Percentiles rank a stretch among this genome's conserved stretches.
These are phyloP conservation scores for Spodoptera litura DNA, from an alignment of 1,140 invertebrate species.

Conservation along the genomic window DNA sequence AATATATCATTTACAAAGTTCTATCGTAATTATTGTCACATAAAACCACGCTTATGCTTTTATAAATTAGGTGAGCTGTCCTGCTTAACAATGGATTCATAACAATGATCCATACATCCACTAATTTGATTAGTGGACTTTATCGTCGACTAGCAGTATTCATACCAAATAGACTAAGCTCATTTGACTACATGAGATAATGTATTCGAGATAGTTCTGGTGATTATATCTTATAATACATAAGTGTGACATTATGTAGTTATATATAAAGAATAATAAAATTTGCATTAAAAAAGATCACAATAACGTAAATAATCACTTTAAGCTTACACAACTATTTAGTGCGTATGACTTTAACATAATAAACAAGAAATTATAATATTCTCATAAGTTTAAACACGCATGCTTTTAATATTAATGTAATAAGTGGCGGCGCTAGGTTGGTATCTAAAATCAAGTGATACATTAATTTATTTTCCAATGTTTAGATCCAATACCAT, in stretches of 20 bases:
- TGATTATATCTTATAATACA: too few relatives aligned
- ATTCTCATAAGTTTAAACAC: conserved; percentile 15
- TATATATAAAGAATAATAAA: background rate
- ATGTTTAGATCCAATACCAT: too few relatives aligned
- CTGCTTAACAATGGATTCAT: too few relatives aligned
- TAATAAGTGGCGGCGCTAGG: background rate
- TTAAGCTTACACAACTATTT: conserved; percentile 9
- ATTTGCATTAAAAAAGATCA: background rate
- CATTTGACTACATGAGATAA: background rate
- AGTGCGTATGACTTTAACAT: background rate
- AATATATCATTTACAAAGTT: too few relatives aligned
- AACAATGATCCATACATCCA: too few relatives aligned
- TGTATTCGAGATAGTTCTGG: conserved; percentile 5
- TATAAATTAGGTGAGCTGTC: too few relatives aligned
- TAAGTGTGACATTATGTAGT: background rate
- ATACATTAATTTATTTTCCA: background rate
- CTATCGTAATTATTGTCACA: too few relatives aligned
- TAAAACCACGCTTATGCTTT: too few relatives aligned
- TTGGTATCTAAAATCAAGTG: background rate
- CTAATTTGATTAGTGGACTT: background rate
- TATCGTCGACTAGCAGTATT: background rate
- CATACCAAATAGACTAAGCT: background rate
- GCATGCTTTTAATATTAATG: conserved; percentile 1
- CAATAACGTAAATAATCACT: conserved; percentile 7
- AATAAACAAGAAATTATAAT: conserved; percentile 3